phyloP scores from a whole-genome alignment of 2,797 vertebrate species.

The Tangara arthus region DNA sequence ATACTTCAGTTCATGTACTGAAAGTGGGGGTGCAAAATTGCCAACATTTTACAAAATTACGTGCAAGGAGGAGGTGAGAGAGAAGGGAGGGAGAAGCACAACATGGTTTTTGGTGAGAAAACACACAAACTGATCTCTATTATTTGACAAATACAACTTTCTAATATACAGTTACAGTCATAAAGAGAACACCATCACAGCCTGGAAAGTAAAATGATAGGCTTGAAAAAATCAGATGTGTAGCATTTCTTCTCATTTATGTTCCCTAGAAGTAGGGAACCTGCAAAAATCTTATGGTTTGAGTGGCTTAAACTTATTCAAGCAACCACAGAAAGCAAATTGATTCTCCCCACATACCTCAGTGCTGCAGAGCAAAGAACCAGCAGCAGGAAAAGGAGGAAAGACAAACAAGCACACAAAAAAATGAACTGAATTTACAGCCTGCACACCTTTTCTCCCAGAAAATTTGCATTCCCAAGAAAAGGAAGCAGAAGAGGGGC shows the following conservation, averaged over 20 bases:
- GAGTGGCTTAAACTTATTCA: background rate
- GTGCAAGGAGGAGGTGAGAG: background rate
- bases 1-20: background rate
- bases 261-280: background rate
- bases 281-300: background rate
- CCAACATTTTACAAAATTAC: background rate
- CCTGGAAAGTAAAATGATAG: background rate
- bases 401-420: background rate
- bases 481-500: background rate
- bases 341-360: background rate
- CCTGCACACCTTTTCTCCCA: background rate
- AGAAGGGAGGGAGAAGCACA: background rate
- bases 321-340: background rate
- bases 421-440: background rate
- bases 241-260: background rate
- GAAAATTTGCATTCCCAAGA: background rate
- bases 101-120: background rate
- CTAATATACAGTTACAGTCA: background rate
- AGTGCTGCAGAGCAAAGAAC: background rate
- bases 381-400: background rate
- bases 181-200: background rate
- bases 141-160: background rate
- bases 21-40: background rate
- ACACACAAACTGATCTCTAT: background rate
- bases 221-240: background rate